Percentiles rank a stretch among this genome's conserved stretches.
Conservation (phyloP, 2,888 invertebrate genomes). For the Chaetoderma sp. region DNA sequence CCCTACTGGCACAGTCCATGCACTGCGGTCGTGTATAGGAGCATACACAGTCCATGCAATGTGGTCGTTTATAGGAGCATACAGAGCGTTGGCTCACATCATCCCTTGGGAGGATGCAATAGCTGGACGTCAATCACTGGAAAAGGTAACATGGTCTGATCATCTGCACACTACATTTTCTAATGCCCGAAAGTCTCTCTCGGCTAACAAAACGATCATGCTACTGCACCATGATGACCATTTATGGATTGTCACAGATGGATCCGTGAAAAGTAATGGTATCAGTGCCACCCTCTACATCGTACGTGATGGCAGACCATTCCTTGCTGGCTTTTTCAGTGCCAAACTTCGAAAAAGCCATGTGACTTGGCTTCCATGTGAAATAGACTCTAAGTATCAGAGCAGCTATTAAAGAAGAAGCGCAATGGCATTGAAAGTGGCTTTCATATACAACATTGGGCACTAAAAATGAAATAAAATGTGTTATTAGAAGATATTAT, state of each 20-base stretch:
- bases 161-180: constrained; percentile 17
- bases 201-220: constrained; percentile 9
- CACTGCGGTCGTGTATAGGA: constrained; percentile 19
- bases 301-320: too few species aligned
- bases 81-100: constrained; percentile 31
- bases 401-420: background rate
- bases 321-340: too few species aligned
- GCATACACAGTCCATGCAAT: constrained; percentile 24
- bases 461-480: too few species aligned
- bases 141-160: constrained; percentile 33
- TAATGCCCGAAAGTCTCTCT: constrained; percentile 15
- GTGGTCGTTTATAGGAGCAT: constrained; percentile 33
- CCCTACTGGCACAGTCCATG: constrained; percentile 13
- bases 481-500: too few species aligned
- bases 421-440: too few species aligned
- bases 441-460: too few species aligned
- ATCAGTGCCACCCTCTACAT: constrained; percentile 10
- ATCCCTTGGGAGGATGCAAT: constrained; percentile 25
- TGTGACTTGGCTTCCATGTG: constrained; percentile 42
- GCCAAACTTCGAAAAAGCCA: constrained; percentile 30
- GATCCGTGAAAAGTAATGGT: constrained; percentile 6
- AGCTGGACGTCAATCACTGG: constrained; percentile 27
- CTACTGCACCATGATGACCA: constrained; percentile 18
- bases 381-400: constrained; percentile 29
- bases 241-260: constrained; percentile 26